Base-by-base conservation (phyloP, 1,140 invertebrate species). In the Antheraea mylitta region DNA sequence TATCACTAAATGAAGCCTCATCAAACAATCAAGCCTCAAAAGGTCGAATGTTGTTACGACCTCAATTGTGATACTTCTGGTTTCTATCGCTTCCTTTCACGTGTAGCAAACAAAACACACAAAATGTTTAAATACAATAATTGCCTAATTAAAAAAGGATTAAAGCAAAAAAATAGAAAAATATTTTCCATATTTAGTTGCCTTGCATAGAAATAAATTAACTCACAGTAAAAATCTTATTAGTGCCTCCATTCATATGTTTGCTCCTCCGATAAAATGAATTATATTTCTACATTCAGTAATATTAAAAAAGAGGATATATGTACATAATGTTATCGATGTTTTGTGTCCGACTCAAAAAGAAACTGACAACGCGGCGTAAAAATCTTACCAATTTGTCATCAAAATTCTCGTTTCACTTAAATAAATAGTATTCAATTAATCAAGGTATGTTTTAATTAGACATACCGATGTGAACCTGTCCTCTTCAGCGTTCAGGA, bases 401-500 rank as follows among this genome's bases (percentile, higher is more conserved):
- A 53, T 16, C 45, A 7, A 53, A 53, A 53, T 53, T 53, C 11
- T 16, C 2, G 45, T 53, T 53, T 13, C 16, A 53, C 16, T 2
- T 6, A 16, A 6, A 53, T 53, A 13, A 53, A 53, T 13, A 16
- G 11, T 30, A 6, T 53, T 53, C 2, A 53, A 16, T 13, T n/a
- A 6, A 16, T 53, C 13, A 61, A 18, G 4, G 11, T 16, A 16
- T 37, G 37, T 16, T 64, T 7, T 18, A 19, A 30, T 45, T 59
- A 7, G 74, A 82, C 84, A 65, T 81, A 90, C 89, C 89, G 83
- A 81, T 68, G 85, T 68, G 67, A 82, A 88, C 63, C 87, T 82
- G 67, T 90, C 89, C 53, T 91, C 89, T 22, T 90, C 89, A 38
- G 90, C 79, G 36, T 87, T 88, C 0, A 92, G 83, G 58, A 92